Evolutionary conservation across 2,888 invertebrate species (phyloP).

Genomic region (Neelides folsomi): DNA sequence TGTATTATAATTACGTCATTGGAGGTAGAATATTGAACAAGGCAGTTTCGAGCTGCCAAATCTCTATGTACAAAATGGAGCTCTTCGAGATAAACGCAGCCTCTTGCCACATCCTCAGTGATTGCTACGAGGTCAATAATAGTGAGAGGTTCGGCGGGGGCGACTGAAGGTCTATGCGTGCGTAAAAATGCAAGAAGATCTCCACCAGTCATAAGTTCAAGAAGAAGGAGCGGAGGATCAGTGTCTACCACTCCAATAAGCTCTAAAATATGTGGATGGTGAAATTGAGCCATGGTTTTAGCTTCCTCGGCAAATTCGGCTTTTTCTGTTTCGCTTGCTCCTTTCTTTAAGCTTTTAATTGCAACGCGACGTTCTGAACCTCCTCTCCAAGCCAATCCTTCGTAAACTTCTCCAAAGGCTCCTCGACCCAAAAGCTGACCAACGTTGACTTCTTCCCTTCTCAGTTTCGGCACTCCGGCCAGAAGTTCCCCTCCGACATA

Average conservation of each 20-base stretch:
- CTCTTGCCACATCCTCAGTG: constrained; percentile 89
- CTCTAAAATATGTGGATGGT: constrained; percentile 86
- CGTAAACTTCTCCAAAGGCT: constrained; percentile 94
- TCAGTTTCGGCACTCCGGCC: constrained; percentile 69
- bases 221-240: constrained; percentile 82
- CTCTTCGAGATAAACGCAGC: constrained; percentile 89
- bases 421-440: constrained; percentile 86
- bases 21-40: constrained; percentile 45
- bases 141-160: constrained; percentile 45
- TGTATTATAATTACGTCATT: too few species aligned
- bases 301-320: constrained; percentile 93
- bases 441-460: constrained; percentile 69
- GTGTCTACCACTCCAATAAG: constrained; percentile 85
- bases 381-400: constrained; percentile 62
- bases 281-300: constrained; percentile 91
- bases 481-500: constrained; percentile 51
- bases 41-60: constrained; percentile 87
- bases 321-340: constrained; percentile 77
- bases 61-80: constrained; percentile 96
- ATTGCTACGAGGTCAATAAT: constrained; percentile 76
- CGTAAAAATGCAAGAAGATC: constrained; percentile 83
- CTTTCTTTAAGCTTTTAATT: constrained; percentile 73
- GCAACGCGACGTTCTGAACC: neutral
- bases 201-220: constrained; percentile 96
- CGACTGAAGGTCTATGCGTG: constrained; percentile 60